Evolutionary conservation across 2,797 vertebrate species (phyloP), one percentile per base, ranked within the genome.

Genomic region (Botia almorhae): DNA sequence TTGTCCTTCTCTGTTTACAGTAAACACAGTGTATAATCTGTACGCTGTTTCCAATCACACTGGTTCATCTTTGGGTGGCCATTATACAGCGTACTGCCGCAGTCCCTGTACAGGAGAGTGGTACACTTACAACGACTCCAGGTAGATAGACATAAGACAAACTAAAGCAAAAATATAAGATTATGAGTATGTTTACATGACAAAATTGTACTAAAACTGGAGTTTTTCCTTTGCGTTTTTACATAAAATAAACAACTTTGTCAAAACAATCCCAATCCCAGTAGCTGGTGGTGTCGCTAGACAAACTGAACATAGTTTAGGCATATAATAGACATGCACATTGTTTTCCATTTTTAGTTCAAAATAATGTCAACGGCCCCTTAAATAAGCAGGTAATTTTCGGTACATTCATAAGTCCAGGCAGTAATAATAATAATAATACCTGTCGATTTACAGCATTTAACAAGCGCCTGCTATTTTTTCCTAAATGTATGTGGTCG

Each of bases 31-130:
- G 87, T 99, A 98, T 88, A 97, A 96, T 91, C 94, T 99, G 82
- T 99, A 98, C 0, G 96, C 97, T 0, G 95, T 99, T 74, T 98
- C 98, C 89, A 99, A 98, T 91, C 97, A 98, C 94, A 95, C 95
- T 0, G 98, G 98, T 75, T 98, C 96, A 85, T 95, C 96, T 61
- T 87, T 97, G 93, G 97, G 97, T 14, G 97, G 98, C 61, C 98
- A 99, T 83, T 98, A 99, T 89, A 99, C 97, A 0, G 96, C 97
- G 23, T 98, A 95, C 91, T 98, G 97, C 91, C 96, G 92, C 81
- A 97, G 94, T 89, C 93, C 96, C 0, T 86, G 89, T 17, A 94
- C 96, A 19, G 95, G 94, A n/a, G 97, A 98, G 82, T 98, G 98
- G 98, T 94, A 96, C 92, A 95, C 90, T 60, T 99, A 96, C 93